Evolutionary conservation across 2,797 vertebrate genomes (phyloP).

Genomic region (Parauchenoglanis punctatus): DNA sequence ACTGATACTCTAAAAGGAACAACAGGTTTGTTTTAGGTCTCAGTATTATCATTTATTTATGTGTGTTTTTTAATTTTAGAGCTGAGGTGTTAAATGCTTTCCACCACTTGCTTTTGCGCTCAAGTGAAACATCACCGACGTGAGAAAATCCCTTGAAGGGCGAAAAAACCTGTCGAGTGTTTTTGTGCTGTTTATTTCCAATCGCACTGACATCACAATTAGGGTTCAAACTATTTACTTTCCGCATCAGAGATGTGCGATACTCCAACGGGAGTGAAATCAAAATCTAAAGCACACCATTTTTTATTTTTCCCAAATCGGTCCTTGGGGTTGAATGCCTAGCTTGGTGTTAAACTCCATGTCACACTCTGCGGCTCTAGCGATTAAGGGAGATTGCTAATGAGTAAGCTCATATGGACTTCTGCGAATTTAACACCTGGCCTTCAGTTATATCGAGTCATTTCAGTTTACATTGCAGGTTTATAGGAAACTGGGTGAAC

Average conservation of each 20-base stretch:
- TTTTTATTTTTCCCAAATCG: neutral
- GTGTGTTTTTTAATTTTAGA: neutral
- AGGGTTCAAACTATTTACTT: neutral
- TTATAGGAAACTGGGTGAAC: neutral
- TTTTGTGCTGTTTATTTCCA: neutral
- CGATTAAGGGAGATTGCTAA: neutral
- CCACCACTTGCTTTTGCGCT: constrained; percentile 6
- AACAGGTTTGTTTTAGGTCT: neutral
- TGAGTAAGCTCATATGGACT: neutral
- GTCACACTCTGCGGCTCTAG: neutral
- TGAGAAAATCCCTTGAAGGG: constrained; percentile 6
- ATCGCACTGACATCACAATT: neutral
- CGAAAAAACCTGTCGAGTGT: neutral
- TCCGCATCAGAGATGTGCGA: neutral
- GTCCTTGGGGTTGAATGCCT: neutral
- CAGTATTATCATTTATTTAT: neutral
- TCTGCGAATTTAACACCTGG: neutral
- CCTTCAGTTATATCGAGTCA: neutral
- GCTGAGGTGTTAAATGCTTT: neutral
- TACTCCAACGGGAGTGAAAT: neutral
- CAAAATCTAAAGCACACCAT: neutral
- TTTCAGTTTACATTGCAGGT: neutral
- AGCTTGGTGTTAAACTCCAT: neutral
- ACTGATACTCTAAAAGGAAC: neutral
- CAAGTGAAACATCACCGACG: neutral